Conservation (phyloP, 2,113 vertebrate genomes). For the Gadus chalcogrammus region DNA sequence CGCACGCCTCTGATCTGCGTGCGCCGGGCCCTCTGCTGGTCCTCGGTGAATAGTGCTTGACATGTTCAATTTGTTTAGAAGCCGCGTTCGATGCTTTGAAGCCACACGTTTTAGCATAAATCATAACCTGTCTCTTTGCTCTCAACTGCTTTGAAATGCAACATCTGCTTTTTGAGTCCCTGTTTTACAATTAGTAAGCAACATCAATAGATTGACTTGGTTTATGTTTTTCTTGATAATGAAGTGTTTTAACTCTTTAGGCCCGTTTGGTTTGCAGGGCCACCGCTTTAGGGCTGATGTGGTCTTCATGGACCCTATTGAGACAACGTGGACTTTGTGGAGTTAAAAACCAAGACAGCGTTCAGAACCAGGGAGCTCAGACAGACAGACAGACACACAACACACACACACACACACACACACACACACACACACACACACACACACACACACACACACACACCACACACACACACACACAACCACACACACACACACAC, state of each 20-base stretch:
- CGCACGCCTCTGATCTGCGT: slow-evolving; percentile 74
- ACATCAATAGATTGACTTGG: slow-evolving; percentile 78
- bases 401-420: slow-evolving; percentile 27
- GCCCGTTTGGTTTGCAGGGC: slow-evolving; percentile 44
- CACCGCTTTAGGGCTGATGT: slow-evolving; percentile 39
- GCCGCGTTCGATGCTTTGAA: slow-evolving; percentile 78
- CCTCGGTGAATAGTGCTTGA: slow-evolving; percentile 82
- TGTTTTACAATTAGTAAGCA: slow-evolving; percentile 77
- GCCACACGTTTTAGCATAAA: slow-evolving; percentile 81
- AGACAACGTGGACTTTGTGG: slow-evolving; percentile 2
- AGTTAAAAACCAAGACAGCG: slow-evolving; percentile 29
- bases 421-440: slow-evolving; percentile 28
- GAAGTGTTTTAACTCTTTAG: slow-evolving; percentile 59
- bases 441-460: slow-evolving; percentile 24
- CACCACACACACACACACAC: too few relatives aligned
- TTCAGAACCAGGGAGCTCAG: slow-evolving; percentile 30
- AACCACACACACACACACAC: slow-evolving; percentile 2
- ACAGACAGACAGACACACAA: slow-evolving; percentile 25
- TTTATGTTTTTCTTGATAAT: slow-evolving; percentile 72
- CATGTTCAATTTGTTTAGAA: slow-evolving; percentile 85
- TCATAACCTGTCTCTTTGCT: slow-evolving; percentile 78
- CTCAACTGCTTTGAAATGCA: slow-evolving; percentile 80
- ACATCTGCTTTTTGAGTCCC: slow-evolving; percentile 79
- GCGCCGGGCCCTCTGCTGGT: slow-evolving; percentile 67
- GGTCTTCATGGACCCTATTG: slow-evolving; percentile 11